Evolutionary conservation across 1,140 invertebrate species (phyloP).

Genomic region (Atta cephalotes): DNA sequence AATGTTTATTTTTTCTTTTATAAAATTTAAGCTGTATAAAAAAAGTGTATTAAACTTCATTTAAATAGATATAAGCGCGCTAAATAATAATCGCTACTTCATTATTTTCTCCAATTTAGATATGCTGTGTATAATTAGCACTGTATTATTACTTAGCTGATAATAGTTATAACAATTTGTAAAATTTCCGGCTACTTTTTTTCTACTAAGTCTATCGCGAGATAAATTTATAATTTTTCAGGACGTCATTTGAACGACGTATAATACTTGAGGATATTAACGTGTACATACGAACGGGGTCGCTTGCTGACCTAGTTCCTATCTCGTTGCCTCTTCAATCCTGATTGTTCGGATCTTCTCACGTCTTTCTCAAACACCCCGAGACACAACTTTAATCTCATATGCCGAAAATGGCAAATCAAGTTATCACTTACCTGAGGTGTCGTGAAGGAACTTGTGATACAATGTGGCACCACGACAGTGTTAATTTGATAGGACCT

Average conservation of each 20-base stretch:
- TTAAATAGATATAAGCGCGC: not conserved
- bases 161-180: not conserved
- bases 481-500: conserved; percentile 2
- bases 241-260: not conserved
- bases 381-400: conserved; percentile 35
- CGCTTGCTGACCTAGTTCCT: conserved; percentile 42
- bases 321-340: not conserved
- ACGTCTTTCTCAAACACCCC: not conserved
- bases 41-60: not conserved
- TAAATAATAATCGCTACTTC: not conserved
- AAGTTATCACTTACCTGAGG: conserved; percentile 26
- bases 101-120: not conserved
- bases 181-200: not conserved
- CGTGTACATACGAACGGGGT: conserved; percentile 36
- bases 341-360: conserved; percentile 4
- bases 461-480: not conserved
- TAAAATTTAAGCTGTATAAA: not conserved
- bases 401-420: not conserved
- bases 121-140: not conserved
- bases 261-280: conserved; percentile 32
- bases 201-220: not conserved
- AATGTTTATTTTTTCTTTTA: not conserved
- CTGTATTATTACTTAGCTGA: not conserved
- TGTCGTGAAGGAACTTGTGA: not conserved
- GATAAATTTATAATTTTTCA: not conserved